Base-by-base conservation (phyloP, 2,888 invertebrate species). In the Folsomia candida region DNA sequence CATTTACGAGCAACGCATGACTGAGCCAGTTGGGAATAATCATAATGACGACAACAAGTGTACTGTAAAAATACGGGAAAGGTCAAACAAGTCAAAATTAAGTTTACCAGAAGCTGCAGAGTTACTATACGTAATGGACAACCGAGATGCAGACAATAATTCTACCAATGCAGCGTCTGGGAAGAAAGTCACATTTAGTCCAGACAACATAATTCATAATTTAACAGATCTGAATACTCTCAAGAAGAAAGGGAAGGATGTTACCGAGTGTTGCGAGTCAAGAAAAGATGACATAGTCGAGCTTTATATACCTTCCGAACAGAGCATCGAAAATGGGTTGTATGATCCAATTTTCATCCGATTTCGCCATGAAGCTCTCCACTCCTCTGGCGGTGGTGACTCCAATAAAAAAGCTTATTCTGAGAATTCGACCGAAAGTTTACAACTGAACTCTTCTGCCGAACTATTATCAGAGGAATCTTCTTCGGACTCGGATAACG, bases 301-400 rank as follows among this genome's bases (percentile, higher is more conserved):
- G 62, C 71, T 73, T 63, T 61, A 71, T 1, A 69, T 69, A 60
- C 71, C 71, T 20, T 62, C 64, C 20, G 69, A 69, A 37, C 28
- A 65, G 6, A 9, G 6, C 11, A 65, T 63, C 18, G 71, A 51
- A 27, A 71, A 74, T 57, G 71, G 71, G 11, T 71, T 71, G 26
- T 74, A 71, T 25, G 76, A 76, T 11, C 76, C 76, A 37, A 69
- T 76, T 22, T 67, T 76, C 28, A 72, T 76, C 64, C 68, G 73
- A 67, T 76, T 76, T 67, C 70, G 68, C 28, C 76, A 76, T 58
- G 74, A 37, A 4, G 6, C 37, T 37, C 37, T 37, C 14, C 37
- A 4, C 37, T 37, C 37, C 37, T 37, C 37, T 9, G 4, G 6
- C 37, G 6, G 6, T 4, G 37, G 14, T 14, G 14, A 37, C 14